A percentile compares a stretch with the other conserved stretches of the same genome.
phyloP scores from a whole-genome alignment of 2,888 invertebrate species.

The Lepidochitona cinerea region DNA sequence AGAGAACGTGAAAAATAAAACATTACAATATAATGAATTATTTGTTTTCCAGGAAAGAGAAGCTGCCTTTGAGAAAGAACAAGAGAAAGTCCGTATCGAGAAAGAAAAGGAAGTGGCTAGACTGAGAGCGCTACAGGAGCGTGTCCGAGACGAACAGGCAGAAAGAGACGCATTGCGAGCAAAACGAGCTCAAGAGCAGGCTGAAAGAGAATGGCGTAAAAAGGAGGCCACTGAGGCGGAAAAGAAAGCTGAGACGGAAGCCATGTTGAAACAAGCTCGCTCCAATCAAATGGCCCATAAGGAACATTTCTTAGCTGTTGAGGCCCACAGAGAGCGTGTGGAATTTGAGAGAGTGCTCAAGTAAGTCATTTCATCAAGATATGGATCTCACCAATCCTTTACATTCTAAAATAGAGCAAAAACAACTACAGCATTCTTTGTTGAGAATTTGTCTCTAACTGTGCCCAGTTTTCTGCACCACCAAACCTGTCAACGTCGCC shows the following conservation, averaged over 20 bases:
- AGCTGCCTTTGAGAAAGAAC: constrained; percentile 66
- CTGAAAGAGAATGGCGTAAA: constrained; percentile 70
- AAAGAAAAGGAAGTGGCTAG: constrained; percentile 70
- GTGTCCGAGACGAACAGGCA: constrained; percentile 69
- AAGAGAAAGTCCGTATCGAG: constrained; percentile 67
- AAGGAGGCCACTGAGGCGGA: constrained; percentile 65
- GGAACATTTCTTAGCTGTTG: constrained; percentile 69
- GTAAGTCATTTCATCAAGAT: no score
- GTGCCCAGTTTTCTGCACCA: no score
- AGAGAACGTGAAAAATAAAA: no score
- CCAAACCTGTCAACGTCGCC: no score
- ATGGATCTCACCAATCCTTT: no score
- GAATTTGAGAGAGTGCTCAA: constrained; percentile 70
- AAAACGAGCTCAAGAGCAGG: constrained; percentile 69
- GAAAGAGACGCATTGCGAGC: constrained; percentile 69
- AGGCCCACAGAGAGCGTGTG: constrained; percentile 69
- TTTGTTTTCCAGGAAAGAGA: constrained; percentile 61
- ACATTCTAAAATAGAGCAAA: no score
- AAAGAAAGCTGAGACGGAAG: constrained; percentile 67
- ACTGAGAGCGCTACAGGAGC: constrained; percentile 67
- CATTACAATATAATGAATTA: no score
- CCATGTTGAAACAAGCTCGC: constrained; percentile 65
- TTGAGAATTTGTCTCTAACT: no score
- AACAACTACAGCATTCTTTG: no score
- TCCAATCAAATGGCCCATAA: constrained; percentile 68